Evolutionary conservation across 2,888 invertebrate genomes (phyloP).

Genomic region (Conchocele bisecta): DNA sequence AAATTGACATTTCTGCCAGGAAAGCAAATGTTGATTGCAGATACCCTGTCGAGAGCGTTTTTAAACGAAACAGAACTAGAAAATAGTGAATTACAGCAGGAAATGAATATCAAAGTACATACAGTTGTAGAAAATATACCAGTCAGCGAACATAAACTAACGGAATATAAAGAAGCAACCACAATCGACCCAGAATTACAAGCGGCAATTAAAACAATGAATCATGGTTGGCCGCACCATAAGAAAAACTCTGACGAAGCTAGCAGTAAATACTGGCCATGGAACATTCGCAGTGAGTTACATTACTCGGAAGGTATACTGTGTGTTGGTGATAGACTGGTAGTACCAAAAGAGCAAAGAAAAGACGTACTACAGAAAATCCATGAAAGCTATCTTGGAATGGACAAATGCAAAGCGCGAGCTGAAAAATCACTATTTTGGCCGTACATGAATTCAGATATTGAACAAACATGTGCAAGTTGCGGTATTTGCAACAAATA

Average conservation of each 20-base stretch:
- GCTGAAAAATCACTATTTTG: constrained; percentile 8
- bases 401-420: background rate
- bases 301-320: constrained; percentile 7
- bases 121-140: background rate
- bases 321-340: constrained; percentile 21
- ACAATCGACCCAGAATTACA: constrained; percentile 3
- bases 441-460: constrained; percentile 24
- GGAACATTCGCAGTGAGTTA: constrained; percentile 24
- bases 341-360: constrained; percentile 14
- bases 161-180: background rate
- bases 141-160: constrained; percentile 7
- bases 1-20: constrained; percentile 40
- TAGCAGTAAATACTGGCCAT: constrained; percentile 16
- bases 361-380: constrained; percentile 9
- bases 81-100: constrained; percentile 10
- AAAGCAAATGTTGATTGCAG: constrained; percentile 45
- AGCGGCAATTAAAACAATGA: background rate
- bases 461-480: constrained; percentile 10
- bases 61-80: background rate
- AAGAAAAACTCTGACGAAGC: background rate
- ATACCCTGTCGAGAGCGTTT: constrained; percentile 48
- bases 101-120: constrained; percentile 22
- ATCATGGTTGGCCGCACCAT: constrained; percentile 20
- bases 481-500: constrained; percentile 17
- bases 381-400: constrained; percentile 35